Evolutionary conservation across 2,113 vertebrate species (phyloP).

Genomic region (Heterotilapia buettikoferi): DNA sequence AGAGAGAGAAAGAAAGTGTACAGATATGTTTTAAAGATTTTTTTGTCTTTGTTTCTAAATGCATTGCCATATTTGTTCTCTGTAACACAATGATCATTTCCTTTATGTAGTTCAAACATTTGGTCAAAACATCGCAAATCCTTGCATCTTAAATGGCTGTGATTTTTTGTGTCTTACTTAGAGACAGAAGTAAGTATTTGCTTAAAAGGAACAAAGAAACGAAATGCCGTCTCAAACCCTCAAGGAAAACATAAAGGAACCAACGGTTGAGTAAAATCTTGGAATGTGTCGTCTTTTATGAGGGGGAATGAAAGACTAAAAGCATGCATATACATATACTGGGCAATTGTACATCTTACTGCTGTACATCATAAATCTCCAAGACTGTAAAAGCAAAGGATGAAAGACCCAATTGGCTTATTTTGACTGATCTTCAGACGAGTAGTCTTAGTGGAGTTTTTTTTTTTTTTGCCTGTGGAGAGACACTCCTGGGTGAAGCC

Average conservation of each 20-base stretch:
- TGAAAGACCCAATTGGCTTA: constrained; percentile 50
- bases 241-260: constrained; percentile 44
- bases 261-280: constrained; percentile 40
- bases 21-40: not conserved
- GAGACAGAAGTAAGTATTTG: not conserved
- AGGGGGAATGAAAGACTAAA: constrained; percentile 46
- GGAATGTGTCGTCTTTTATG: constrained; percentile 58
- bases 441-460: constrained; percentile 1
- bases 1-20: not conserved
- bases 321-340: constrained; percentile 48
- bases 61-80: not conserved
- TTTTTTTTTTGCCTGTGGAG: constrained; percentile 31
- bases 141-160: not conserved
- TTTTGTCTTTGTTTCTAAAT: not conserved
- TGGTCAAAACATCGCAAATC: not conserved
- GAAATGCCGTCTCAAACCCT: constrained; percentile 1
- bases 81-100: not conserved
- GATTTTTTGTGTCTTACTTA: not conserved
- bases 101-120: not conserved
- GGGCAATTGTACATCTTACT: constrained; percentile 47
- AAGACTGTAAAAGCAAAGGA: constrained; percentile 28
- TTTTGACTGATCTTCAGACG: constrained; percentile 53
- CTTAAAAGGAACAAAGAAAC: not conserved
- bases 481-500: constrained; percentile 30
- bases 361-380: constrained; percentile 52